A percentile compares a stretch with the other conserved stretches of the same genome.
phyloP scores from a whole-genome alignment of 2,797 vertebrate genomes.

The Sternarchorhynchus goeldii region DNA sequence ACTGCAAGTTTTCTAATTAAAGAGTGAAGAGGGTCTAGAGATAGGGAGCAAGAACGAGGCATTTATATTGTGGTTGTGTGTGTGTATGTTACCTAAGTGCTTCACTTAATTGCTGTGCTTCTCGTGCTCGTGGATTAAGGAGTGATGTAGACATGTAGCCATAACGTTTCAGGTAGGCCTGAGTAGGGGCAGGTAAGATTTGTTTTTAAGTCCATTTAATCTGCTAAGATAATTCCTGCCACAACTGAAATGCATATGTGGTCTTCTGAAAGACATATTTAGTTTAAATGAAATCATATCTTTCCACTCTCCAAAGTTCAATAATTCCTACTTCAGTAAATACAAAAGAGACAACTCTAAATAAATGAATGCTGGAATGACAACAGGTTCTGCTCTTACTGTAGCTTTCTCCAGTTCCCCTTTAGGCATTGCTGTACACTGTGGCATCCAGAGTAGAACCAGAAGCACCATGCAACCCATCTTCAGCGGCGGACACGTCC shows the following conservation, averaged over 20 bases:
- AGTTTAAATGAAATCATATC: not conserved
- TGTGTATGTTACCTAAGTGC: conserved; percentile 72
- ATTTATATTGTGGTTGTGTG: not conserved
- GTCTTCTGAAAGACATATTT: not conserved
- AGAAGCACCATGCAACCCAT: conserved; percentile 57
- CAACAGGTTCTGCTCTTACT: conserved; percentile 63
- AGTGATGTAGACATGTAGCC: conserved; percentile 80
- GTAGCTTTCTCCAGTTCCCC: conserved; percentile 58
- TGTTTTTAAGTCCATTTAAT: not conserved
- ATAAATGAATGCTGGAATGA: not conserved
- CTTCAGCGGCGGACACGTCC: not conserved
- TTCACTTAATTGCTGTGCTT: conserved; percentile 68
- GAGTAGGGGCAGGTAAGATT: conserved; percentile 35
- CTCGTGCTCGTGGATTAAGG: conserved; percentile 58
- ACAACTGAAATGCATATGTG: not conserved
- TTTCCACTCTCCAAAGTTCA: not conserved
- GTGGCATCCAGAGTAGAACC: conserved; percentile 57
- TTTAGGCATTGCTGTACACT: conserved; percentile 53
- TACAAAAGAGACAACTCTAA: not conserved
- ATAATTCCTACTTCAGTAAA: not conserved
- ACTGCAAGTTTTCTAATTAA: not conserved
- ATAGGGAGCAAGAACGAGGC: not conserved
- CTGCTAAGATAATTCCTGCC: not conserved
- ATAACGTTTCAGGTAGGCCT: conserved; percentile 79
- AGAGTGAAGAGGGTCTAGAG: not conserved